phyloP scores from a whole-genome alignment of 1,140 invertebrate species.

The Leucophenga varia region DNA sequence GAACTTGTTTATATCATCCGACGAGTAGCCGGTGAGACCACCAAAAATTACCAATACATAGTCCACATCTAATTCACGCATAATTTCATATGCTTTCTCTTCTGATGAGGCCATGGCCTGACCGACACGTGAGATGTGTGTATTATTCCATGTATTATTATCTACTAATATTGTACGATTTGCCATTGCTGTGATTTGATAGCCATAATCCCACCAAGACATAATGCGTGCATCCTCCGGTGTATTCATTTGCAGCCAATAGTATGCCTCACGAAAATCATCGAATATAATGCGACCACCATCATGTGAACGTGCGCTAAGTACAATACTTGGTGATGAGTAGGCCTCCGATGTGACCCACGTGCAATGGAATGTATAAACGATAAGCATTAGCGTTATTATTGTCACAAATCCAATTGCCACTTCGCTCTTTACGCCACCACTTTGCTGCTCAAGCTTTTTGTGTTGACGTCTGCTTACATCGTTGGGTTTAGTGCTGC shows the following conservation, averaged over 20 bases:
- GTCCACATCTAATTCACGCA: conserved; percentile 95
- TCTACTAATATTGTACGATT: conserved; percentile 98
- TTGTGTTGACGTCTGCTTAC: conserved; percentile 62
- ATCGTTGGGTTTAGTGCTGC: conserved; percentile 32
- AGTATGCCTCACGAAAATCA: conserved; percentile 96
- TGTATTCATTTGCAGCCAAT: conserved; percentile 97
- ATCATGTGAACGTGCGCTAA: conserved; percentile 92
- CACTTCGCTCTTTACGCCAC: conserved; percentile 86
- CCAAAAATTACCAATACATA: conserved; percentile 99
- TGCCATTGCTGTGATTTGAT: conserved; percentile 99
- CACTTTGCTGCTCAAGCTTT: conserved; percentile 75
- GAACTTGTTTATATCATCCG: conserved; percentile 98
- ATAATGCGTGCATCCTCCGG: conserved; percentile 93
- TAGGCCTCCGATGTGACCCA: conserved; percentile 99
- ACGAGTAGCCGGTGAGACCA: conserved; percentile 96
- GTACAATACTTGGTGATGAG: conserved; percentile 94
- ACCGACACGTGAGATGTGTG: conserved; percentile 94
- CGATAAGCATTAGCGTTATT: conserved; percentile 82
- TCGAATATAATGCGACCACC: conserved; percentile 96
- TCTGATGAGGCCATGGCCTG: conserved; percentile 97
- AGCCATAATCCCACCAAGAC: conserved; percentile 99
- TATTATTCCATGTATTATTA: conserved; percentile 99
- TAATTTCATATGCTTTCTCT: conserved; percentile 96
- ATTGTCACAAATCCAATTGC: conserved; percentile 83
- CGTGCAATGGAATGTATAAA: conserved; percentile 96